Percentiles rank a stretch among this genome's conserved stretches.
Conservation (phyloP, 1,140 invertebrate species). For the Pristionchus pacificus region DNA sequence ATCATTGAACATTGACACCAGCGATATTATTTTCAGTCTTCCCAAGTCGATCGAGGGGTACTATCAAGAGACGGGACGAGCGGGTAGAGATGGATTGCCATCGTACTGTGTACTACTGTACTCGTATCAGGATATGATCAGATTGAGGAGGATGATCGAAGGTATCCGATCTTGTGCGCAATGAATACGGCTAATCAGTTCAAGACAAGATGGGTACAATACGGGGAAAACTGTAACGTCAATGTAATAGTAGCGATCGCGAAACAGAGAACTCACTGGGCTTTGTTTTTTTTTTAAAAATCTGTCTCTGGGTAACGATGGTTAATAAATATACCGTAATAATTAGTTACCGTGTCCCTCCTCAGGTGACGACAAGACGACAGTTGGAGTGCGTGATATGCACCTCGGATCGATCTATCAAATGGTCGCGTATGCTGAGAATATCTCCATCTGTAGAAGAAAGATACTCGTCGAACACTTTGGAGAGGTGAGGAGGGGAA, state of each 20-base stretch:
- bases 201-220: no score
- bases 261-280: no score
- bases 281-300: neutral
- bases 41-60: constrained; percentile 95
- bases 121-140: constrained; percentile 31
- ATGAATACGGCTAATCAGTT: neutral
- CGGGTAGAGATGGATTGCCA: constrained; percentile 69
- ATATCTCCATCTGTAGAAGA: constrained; percentile 39
- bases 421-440: constrained; percentile 45
- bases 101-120: constrained; percentile 38
- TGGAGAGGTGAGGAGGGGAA: constrained; percentile 44
- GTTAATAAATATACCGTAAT: no score
- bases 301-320: constrained; percentile 5
- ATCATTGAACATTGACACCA: neutral
- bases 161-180: no score
- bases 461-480: constrained; percentile 47
- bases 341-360: no score
- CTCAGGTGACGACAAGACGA: no score
- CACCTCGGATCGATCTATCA: constrained; percentile 35
- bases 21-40: constrained; percentile 63
- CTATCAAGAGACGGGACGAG: constrained; percentile 94
- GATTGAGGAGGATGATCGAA: constrained; percentile 36
- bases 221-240: no score
- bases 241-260: no score
- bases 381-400: constrained; percentile 29